Evolutionary conservation across 2,113 vertebrate genomes (phyloP).

Genomic region (Alectura lathami): DNA sequence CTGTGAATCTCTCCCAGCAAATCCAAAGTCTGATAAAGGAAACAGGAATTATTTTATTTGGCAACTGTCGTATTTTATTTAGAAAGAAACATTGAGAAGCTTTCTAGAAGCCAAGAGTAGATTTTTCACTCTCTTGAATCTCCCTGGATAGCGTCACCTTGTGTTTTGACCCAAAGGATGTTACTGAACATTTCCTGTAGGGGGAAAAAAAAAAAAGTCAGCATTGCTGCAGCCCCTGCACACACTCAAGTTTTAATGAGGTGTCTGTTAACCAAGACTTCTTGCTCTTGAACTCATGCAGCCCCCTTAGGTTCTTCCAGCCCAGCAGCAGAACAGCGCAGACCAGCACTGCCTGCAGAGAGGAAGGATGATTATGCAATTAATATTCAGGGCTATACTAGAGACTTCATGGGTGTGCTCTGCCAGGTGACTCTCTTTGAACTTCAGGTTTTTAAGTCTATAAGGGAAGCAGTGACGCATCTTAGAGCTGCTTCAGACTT

Average conservation of each 20-base stretch:
- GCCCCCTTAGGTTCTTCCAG: background rate
- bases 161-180: background rate
- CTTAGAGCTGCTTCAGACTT: background rate
- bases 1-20: background rate
- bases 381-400: background rate
- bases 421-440: background rate
- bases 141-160: background rate
- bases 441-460: background rate
- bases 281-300: background rate
- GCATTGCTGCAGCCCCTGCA: background rate
- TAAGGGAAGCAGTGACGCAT: background rate
- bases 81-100: background rate
- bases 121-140: background rate
- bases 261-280: background rate
- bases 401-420: background rate
- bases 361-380: background rate
- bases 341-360: background rate
- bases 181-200: background rate
- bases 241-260: background rate
- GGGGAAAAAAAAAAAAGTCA: background rate
- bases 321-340: background rate
- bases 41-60: slow-evolving; percentile 42
- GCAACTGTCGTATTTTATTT: background rate
- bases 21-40: background rate
- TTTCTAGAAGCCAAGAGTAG: background rate